Conservation (phyloP, 2,888 invertebrate genomes). For the Sarcophaga caerulescens region DNA sequence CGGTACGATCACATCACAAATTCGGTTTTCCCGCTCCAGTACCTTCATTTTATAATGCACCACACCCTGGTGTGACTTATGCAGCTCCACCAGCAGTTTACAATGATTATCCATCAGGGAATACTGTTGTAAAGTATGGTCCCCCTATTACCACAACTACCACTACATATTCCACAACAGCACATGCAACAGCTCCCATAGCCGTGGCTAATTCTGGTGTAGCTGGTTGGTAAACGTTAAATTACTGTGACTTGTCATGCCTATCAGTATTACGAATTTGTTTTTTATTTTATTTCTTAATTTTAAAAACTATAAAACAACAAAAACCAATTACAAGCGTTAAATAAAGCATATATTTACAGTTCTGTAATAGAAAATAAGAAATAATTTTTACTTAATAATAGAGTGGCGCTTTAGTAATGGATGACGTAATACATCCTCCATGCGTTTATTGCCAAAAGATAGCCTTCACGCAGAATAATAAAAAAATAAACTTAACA, state of each 20-base stretch:
- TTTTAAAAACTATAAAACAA: no score
- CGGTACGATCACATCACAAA: slow-evolving; percentile 31
- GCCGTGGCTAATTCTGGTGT: slow-evolving; percentile 5
- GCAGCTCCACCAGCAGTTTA: not conserved
- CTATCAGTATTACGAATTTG: not conserved
- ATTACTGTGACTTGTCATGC: not conserved
- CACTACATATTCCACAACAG: slow-evolving; percentile 49
- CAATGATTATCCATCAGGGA: slow-evolving; percentile 29
- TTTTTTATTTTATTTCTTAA: not conserved
- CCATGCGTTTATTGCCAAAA: no score
- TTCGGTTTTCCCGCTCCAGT: slow-evolving; percentile 40
- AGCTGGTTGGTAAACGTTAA: slow-evolving; percentile 37
- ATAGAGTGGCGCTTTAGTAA: no score
- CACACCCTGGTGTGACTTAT: slow-evolving; percentile 9
- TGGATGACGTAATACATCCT: no score
- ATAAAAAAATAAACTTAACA: no score
- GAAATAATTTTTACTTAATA: no score
- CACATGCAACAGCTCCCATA: not conserved
- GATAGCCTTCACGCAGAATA: no score
- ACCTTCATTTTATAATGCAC: slow-evolving; percentile 43
- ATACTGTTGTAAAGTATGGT: slow-evolving; percentile 55
- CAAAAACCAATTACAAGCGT: not conserved
- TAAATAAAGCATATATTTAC: no score
- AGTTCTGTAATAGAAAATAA: no score
- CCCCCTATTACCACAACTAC: slow-evolving; percentile 59